Conservation (phyloP, 1,140 invertebrate species). For the Zaprionus inermis region DNA sequence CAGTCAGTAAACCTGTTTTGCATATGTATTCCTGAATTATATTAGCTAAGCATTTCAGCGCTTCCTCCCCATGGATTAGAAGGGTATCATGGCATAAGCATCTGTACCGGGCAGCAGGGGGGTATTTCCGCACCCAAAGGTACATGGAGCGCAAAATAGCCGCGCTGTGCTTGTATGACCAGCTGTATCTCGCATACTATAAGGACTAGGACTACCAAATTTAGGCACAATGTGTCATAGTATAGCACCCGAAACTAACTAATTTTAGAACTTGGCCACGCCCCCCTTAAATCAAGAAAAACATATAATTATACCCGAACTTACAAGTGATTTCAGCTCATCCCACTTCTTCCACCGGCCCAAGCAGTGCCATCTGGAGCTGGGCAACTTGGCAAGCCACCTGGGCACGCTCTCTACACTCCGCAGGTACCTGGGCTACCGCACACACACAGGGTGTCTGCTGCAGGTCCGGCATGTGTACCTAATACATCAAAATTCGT, state of each 20-base stretch:
- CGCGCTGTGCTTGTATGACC: background rate
- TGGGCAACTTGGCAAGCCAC: too few relatives aligned
- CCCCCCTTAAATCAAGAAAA: background rate
- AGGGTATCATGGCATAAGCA: too few relatives aligned
- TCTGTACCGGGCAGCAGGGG: too few relatives aligned
- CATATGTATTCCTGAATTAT: too few relatives aligned
- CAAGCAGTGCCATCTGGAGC: background rate
- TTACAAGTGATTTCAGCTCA: background rate
- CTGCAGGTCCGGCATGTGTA: conserved; percentile 14
- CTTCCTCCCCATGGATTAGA: too few relatives aligned
- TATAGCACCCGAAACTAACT: background rate
- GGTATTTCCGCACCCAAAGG: too few relatives aligned
- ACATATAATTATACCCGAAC: too few relatives aligned
- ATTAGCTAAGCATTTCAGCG: too few relatives aligned
- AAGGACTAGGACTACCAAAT: background rate
- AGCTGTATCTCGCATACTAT: background rate
- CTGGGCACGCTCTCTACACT: background rate
- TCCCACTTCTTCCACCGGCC: background rate
- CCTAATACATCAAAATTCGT: conserved; percentile 54
- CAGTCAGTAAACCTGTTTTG: too few relatives aligned
- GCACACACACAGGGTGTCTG: background rate
- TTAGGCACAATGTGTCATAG: background rate
- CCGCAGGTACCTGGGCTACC: background rate
- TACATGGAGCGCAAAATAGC: too few relatives aligned
- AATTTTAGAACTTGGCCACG: background rate